A percentile compares a stretch with the other conserved stretches of the same genome.
Conservation (phyloP, 2,113 vertebrate species). For the Lonchura striata region DNA sequence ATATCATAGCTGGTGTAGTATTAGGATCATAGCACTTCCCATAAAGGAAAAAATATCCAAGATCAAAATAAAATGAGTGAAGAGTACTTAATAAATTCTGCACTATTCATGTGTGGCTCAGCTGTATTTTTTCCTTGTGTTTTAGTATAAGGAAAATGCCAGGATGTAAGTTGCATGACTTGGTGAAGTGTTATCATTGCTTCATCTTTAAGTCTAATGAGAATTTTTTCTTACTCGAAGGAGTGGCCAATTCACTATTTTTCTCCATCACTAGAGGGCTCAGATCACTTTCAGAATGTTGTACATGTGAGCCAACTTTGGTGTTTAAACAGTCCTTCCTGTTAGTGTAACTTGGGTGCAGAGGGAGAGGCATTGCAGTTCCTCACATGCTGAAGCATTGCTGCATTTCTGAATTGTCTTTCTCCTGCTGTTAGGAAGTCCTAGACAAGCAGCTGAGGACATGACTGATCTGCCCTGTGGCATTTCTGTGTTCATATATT, state of each 20-base stretch:
- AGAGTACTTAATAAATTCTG: not conserved
- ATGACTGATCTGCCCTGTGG: not conserved
- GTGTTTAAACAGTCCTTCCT: not conserved
- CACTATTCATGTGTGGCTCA: not conserved
- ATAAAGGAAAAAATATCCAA: not conserved
- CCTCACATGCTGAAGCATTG: fast-evolving
- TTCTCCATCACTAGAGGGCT: constrained; percentile 45
- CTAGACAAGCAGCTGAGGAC: not conserved
- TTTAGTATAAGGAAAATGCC: not conserved
- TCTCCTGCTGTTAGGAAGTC: not conserved
- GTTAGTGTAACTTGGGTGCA: not conserved
- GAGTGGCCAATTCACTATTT: constrained; percentile 16
- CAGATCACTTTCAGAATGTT: constrained; percentile 21
- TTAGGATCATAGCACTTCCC: not conserved
- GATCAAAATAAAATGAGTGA: not conserved
- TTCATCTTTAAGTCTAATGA: not conserved
- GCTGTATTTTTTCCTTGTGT: not conserved
- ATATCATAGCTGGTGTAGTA: not conserved
- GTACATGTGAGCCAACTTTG: not conserved
- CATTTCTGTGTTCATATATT: not conserved
- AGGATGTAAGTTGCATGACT: not conserved
- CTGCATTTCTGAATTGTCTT: not conserved
- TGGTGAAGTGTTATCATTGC: not conserved
- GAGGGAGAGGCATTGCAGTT: not conserved
- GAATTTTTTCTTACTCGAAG: not conserved